Conservation (phyloP, 2,113 vertebrate genomes). For the Anoplopoma fimbria region DNA sequence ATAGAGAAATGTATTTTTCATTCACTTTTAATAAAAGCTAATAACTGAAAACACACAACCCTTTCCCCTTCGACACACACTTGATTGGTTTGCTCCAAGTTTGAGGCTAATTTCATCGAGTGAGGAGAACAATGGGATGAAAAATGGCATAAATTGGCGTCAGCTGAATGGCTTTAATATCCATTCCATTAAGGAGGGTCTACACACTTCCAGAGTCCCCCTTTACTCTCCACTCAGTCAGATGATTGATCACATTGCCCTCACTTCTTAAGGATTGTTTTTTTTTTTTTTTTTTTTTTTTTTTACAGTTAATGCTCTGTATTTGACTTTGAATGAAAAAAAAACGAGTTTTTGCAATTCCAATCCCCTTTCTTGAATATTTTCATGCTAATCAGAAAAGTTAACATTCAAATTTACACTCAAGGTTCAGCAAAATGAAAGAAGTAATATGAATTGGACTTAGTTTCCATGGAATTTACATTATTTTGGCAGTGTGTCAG, state of each 20-base stretch:
- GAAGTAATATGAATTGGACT: slow-evolving; percentile 10
- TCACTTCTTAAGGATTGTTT: slow-evolving; percentile 55
- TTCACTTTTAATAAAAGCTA: slow-evolving; percentile 38
- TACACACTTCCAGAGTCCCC: slow-evolving; percentile 51
- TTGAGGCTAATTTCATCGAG: slow-evolving; percentile 75
- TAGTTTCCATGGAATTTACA: slow-evolving; percentile 20
- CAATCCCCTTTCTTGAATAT: slow-evolving; percentile 66
- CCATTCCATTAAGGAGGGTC: slow-evolving; percentile 70
- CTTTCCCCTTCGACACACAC: slow-evolving; percentile 48
- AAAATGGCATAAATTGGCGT: slow-evolving; percentile 77
- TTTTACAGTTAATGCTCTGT: slow-evolving; percentile 65
- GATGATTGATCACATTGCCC: slow-evolving; percentile 68
- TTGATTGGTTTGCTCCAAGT: slow-evolving; percentile 71
- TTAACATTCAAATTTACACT: slow-evolving; percentile 61
- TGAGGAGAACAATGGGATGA: slow-evolving; percentile 77
- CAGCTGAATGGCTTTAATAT: slow-evolving; percentile 79
- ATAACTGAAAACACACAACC: slow-evolving; percentile 44
- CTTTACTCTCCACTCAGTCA: slow-evolving; percentile 66
- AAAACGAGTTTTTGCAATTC: slow-evolving; percentile 33
- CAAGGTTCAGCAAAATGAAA: slow-evolving; percentile 51
- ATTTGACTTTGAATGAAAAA: slow-evolving; percentile 64
- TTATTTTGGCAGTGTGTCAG: not conserved
- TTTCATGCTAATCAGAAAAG: slow-evolving; percentile 67
- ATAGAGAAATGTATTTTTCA: not conserved
- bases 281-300: slow-evolving; percentile 45